phyloP scores from a whole-genome alignment of 2,888 invertebrate species.

The Empis stercorea region DNA sequence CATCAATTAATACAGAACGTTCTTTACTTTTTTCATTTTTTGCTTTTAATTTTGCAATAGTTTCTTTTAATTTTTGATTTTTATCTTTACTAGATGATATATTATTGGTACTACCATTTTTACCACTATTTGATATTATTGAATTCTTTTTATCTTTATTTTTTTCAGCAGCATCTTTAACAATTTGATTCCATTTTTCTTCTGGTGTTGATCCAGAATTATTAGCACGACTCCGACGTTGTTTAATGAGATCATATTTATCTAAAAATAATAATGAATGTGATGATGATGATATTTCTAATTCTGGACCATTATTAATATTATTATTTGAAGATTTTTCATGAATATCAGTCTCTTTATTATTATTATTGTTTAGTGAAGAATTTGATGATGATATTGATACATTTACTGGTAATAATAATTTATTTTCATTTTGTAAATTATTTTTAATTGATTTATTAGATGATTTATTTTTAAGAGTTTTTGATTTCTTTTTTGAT shows the following conservation, averaged over 20 bases:
- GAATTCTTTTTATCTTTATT: constrained; percentile 29
- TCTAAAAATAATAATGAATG: constrained; percentile 31
- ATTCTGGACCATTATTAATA: not conserved
- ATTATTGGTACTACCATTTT: no score
- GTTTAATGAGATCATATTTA: constrained; percentile 49
- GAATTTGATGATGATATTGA: no score
- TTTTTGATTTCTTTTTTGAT: no score
- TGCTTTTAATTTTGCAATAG: constrained; percentile 51
- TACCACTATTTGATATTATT: no score
- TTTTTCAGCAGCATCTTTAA: constrained; percentile 37
- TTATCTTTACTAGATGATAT: constrained; percentile 26
- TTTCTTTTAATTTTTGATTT: constrained; percentile 41
- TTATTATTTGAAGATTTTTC: not conserved
- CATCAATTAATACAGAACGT: constrained; percentile 11
- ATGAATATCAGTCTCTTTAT: not conserved
- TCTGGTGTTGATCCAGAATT: constrained; percentile 15
- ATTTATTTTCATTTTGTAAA: not conserved
- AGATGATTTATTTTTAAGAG: no score
- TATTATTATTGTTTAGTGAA: not conserved
- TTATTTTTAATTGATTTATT: not conserved
- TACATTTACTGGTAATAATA: no score
- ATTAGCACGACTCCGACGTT: constrained; percentile 42
- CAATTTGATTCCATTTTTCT: constrained; percentile 18
- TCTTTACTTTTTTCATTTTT: constrained; percentile 24
- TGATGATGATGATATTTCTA: not conserved